Evolutionary conservation across 2,888 invertebrate species (phyloP), one percentile per base, ranked within the genome.

Genomic region (Caradrina kadenii): DNA sequence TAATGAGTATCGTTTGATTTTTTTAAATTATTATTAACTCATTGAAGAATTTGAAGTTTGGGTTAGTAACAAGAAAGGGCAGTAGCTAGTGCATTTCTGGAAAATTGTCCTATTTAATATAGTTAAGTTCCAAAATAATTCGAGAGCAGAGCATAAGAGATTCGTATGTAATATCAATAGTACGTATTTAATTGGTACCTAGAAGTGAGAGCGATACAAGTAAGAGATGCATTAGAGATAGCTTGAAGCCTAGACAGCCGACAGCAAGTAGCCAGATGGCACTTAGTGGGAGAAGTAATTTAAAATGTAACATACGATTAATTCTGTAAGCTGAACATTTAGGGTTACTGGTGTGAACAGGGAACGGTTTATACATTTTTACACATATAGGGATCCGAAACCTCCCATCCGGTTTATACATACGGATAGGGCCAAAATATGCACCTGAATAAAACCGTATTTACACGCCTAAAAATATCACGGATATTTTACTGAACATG

Each of bases 201-300:
- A 13, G 39, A 58, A 55, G 48, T 59, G 61, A 45, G 49, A 75
- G 59, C 11, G 39, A 19, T 50, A 22, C 6, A 71, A 49, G 15
- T 49, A 58, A 15, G 81, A 73, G 67, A 74, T 66, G 81, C 69
- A 49, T 61, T 59, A 55, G n/a, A 75, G 49, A 62, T 59, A 67
- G 66, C 70, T 76, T 69, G 61, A 72, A 77, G 74, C 76, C 7
- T 64, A 58, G 31, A 58, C 2, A 54, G 48, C 42, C 53, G 50
- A 60, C 55, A 80, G 63, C 55, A 81, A 82, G 85, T 76, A 86
- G 88, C 90, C 90, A 65, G 83, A 85, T 92, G 91, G 91, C 91
- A 92, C 92, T 73, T 84, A 48, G 68, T 81, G 91, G 91, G 91
- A 92, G 89, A 90, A 78, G 81, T 66, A 72, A 59, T 80, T 82